Conservation (phyloP, 2,113 vertebrate genomes). For the Cyprinus carpio region DNA sequence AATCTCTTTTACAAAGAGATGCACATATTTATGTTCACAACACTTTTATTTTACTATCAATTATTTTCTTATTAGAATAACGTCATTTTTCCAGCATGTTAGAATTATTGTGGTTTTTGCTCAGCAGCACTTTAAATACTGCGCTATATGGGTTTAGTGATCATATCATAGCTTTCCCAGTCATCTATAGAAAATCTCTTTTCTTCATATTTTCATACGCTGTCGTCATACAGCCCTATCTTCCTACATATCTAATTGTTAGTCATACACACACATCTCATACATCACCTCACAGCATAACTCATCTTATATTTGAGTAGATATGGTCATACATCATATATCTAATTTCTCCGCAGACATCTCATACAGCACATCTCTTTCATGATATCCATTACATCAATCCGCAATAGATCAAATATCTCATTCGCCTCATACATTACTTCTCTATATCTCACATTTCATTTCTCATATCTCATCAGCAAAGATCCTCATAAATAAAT, state of each 20-base stretch:
- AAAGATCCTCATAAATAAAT: neutral
- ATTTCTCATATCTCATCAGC: neutral
- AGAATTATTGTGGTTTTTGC: neutral
- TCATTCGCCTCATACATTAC: neutral
- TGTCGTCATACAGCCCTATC: neutral
- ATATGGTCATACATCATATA: too few species aligned
- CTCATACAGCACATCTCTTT: too few species aligned
- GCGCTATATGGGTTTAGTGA: neutral
- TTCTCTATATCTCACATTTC: too few species aligned
- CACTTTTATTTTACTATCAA: neutral
- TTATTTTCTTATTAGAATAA: neutral
- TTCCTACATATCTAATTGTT: neutral
- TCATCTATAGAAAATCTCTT: too few species aligned
- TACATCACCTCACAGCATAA: too few species aligned
- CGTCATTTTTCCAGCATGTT: neutral
- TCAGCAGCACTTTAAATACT: neutral
- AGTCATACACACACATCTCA: too few species aligned
- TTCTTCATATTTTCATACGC: neutral
- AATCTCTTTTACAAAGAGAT: neutral
- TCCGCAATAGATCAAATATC: too few species aligned
- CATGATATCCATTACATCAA: too few species aligned
- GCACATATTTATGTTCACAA: neutral
- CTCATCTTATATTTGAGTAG: too few species aligned
- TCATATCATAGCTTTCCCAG: too few species aligned
- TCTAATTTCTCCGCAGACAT: too few species aligned